Base-by-base conservation (phyloP, 2,797 vertebrate species). In the Aulostomus chinensis region DNA sequence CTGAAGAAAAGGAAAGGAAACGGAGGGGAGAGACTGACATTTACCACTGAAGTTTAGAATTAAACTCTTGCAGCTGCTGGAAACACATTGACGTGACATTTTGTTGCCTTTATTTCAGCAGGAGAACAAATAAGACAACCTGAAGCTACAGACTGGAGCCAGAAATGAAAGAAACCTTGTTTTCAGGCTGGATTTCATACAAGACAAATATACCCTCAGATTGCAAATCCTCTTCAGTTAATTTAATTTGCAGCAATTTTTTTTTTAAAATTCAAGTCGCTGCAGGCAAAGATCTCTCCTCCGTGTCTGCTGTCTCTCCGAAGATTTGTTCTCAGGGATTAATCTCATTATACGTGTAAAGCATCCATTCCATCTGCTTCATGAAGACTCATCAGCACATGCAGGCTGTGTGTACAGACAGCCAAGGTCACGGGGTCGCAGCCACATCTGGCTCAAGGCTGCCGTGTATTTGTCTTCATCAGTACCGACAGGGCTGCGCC, bases 371-470 rank as follows among this genome's bases (percentile, higher is more conserved):
- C 52, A 35, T 38, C 36, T 34, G 28, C 52, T 12, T 55, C 9
- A 39, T 4, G 0, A 24, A 46, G 56, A 54, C 10, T 42, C 34
- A 1, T 49, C 68, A 60, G 53, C 5, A 13, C 50, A 43, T 73
- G 34, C 54, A 41, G 58, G 28, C 9, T 5, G 48, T 22, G 53
- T 51, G 3, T 7, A 28, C 1, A 10, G 39, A 36, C 5, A 35
- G 43, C 41, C 37, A 28, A 71, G 79, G 64, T 76, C 62, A 51
- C 26, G 51, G 32, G 76, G 70, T 70, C 51, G 35, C 11, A 54
- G 51, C 12, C 62, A 80, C 79, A 79, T 81, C 80, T 85, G 80
- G 76, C 76, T 72, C 15, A 18, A 47, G 78, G 79, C 65, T 63
- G 56, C 17, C 16, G 34, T 55, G 71, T 32, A 30, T 80, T 53